Conservation (phyloP, 2,888 invertebrate species). For the Thymelicus acteon region DNA sequence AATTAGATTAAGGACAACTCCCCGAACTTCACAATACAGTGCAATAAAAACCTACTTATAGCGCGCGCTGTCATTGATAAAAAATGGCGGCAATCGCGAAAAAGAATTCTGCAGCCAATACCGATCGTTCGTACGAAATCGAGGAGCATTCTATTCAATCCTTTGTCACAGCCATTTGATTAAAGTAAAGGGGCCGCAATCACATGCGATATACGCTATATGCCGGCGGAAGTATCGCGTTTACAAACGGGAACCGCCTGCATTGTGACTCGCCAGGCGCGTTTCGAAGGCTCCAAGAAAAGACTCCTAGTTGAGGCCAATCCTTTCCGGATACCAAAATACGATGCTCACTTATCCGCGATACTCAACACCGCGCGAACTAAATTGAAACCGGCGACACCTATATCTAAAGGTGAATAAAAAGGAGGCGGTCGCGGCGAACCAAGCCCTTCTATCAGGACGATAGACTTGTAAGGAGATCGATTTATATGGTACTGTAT, state of each 20-base stretch:
- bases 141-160: constrained; percentile 79
- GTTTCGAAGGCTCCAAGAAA: constrained; percentile 46
- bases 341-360: constrained; percentile 64
- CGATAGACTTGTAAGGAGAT: constrained; percentile 51
- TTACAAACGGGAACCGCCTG: constrained; percentile 81
- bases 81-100: constrained; percentile 71
- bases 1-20: constrained; percentile 34
- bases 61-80: constrained; percentile 55
- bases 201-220: constrained; percentile 72
- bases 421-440: constrained; percentile 51
- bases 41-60: constrained; percentile 54
- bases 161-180: constrained; percentile 83
- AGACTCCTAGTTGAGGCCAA: constrained; percentile 67
- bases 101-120: constrained; percentile 74
- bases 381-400: constrained; percentile 65
- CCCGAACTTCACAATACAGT: constrained; percentile 43
- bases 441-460: constrained; percentile 19
- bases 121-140: constrained; percentile 76
- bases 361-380: constrained; percentile 60
- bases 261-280: constrained; percentile 58
- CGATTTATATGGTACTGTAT: constrained; percentile 37
- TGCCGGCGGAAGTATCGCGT: constrained; percentile 83
- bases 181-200: constrained; percentile 82
- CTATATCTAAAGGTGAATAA: constrained; percentile 59
- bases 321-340: constrained; percentile 66